Evolutionary conservation across 2,888 invertebrate species (phyloP).

Genomic region (Metallyticus violacea): DNA sequence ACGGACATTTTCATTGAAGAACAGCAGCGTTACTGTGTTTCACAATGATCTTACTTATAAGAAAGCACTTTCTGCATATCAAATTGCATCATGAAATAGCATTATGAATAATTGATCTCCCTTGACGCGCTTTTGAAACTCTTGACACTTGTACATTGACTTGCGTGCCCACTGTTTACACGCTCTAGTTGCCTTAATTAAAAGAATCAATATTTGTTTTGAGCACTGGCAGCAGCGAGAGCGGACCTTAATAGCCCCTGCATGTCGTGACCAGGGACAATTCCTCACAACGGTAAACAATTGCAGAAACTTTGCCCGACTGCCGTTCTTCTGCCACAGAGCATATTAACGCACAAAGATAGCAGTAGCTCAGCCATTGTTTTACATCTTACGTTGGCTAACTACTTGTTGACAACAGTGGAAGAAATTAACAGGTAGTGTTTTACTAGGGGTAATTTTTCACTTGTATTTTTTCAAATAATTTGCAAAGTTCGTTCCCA

Average conservation of each 20-base stretch:
- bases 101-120: not conserved
- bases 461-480: no score
- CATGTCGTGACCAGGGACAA: not conserved
- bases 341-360: not conserved
- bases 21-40: no score
- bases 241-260: no score
- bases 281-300: not conserved
- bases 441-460: no score
- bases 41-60: not conserved
- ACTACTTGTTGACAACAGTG: not conserved
- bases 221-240: not conserved
- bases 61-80: not conserved
- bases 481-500: no score
- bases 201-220: slow-evolving; percentile 19
- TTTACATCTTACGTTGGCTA: not conserved
- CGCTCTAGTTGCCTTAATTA: slow-evolving; percentile 4
- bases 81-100: not conserved
- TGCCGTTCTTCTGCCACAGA: not conserved
- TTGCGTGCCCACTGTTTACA: not conserved
- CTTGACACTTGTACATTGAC: not conserved
- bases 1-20: no score
- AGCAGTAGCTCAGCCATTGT: not conserved
- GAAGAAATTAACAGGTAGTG: not conserved
- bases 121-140: not conserved
- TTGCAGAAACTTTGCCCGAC: not conserved